Evolutionary conservation across 2,113 vertebrate species (phyloP).

Genomic region (Melanerpes formicivorus): DNA sequence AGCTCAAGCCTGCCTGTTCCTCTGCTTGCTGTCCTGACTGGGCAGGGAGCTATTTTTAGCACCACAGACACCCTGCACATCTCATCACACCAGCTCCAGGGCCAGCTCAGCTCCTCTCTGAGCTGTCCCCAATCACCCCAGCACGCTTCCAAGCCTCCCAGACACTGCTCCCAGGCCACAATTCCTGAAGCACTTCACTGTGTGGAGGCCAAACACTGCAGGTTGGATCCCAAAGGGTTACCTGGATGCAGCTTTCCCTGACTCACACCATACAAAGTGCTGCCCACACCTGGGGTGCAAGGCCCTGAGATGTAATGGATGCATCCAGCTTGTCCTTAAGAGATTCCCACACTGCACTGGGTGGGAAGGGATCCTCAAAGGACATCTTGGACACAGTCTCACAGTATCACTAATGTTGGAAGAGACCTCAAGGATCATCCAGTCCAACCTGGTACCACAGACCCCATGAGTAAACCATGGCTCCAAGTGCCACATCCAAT

Average conservation of each 20-base stretch:
- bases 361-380: too few species aligned
- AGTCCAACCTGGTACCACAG: too few species aligned
- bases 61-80: neutral
- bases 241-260: neutral
- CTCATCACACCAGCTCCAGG: neutral
- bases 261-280: rapidly evolving
- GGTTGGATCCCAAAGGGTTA: neutral
- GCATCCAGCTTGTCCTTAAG: too few species aligned
- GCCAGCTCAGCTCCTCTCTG: neutral
- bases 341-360: too few species aligned
- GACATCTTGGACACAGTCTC: neutral
- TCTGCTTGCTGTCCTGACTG: neutral
- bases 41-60: neutral
- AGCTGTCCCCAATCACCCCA: neutral
- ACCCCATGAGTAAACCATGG: too few species aligned
- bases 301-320: neutral
- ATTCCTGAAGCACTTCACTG: neutral
- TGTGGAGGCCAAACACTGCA: rapidly evolving
- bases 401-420: too few species aligned
- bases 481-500: too few species aligned
- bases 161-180: neutral
- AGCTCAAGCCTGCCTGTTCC: neutral
- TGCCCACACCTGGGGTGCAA: rapidly evolving
- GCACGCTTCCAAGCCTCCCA: neutral
- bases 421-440: too few species aligned